phyloP scores from a whole-genome alignment of 2,113 vertebrate species.

The Mobula birostris region DNA sequence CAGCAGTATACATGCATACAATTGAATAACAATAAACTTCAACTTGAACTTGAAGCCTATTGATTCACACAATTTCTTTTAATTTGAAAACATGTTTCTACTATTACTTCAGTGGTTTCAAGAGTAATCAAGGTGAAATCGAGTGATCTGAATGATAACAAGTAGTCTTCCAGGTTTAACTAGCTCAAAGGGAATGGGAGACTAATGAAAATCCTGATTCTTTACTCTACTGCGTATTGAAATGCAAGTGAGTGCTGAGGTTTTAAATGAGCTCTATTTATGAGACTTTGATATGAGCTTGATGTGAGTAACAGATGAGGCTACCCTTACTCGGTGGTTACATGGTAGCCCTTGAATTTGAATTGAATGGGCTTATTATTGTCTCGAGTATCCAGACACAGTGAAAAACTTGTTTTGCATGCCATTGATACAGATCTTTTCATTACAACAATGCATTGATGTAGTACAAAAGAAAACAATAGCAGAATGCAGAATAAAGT shows the following conservation, averaged over 20 bases:
- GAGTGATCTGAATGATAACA: not conserved
- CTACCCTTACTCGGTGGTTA: too few species aligned
- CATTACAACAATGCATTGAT: too few species aligned
- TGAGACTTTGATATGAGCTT: not conserved
- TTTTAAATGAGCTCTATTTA: not conserved
- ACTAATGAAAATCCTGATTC: not conserved
- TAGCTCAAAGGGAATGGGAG: not conserved
- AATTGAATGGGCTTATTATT: too few species aligned
- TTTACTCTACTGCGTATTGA: not conserved
- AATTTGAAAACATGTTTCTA: constrained; percentile 5
- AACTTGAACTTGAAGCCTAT: too few species aligned
- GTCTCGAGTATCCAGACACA: too few species aligned
- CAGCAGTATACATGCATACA: too few species aligned
- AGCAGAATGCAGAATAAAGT: too few species aligned
- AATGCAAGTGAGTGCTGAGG: not conserved
- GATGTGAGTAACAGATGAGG: not conserved
- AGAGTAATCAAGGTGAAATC: not conserved
- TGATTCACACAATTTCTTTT: not conserved
- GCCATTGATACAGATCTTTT: too few species aligned
- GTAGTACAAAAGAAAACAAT: too few species aligned
- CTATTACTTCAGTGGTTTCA: not conserved
- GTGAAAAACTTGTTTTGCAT: too few species aligned
- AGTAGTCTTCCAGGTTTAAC: not conserved
- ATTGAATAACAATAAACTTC: too few species aligned
- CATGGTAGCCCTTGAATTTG: too few species aligned